Evolutionary conservation across 2,888 invertebrate genomes (phyloP), one percentile per base, ranked within the genome.

Genomic region (Drosophila meridiana): DNA sequence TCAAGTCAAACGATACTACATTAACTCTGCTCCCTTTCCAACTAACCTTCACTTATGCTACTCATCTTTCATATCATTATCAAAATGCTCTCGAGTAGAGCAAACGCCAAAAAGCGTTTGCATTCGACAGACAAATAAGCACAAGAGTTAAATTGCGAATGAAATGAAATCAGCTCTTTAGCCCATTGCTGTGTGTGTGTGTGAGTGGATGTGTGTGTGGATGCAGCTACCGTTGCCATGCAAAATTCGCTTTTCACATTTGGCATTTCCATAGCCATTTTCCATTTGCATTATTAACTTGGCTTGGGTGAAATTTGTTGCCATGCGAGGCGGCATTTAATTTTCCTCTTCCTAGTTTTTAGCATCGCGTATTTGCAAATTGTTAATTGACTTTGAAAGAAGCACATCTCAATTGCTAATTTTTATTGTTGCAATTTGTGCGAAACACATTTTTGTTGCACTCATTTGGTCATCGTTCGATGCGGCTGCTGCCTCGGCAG

Each of bases 91-190:
- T 8, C 7, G 8, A 30, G 38, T 9, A 42, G 60, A 40, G 60
- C 32, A 60, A 14, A 28, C 34, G 9, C 26, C 32, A 59, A 45
- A 52, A 36, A 64, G 42, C 48, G 14, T 52, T 75, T 62, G 65
- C 82, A 68, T 53, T 68, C 64, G 55, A 76, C 72, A 75, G 80
- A 88, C 87, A 80, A 84, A 76, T 74, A 82, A 85, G 56, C 56
- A 13, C 56, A 42, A 56, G 56, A 56, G 74, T 82, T 76, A 72
- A 89, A 82, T 87, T 79, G 74, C 78, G 87, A 87, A 89, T 78
- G 73, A 89, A 87, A 89, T 89, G 78, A 82, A 80, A 89, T 85
- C 82, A 79, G 78, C 76, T 83, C 66, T 86, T 80, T 76, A 74
- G 75, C 59, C 62, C 66, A 69, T 73, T 83, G 76, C 76, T 11